phyloP scores from a whole-genome alignment of 1,140 invertebrate species.

The Heliconius himera region DNA sequence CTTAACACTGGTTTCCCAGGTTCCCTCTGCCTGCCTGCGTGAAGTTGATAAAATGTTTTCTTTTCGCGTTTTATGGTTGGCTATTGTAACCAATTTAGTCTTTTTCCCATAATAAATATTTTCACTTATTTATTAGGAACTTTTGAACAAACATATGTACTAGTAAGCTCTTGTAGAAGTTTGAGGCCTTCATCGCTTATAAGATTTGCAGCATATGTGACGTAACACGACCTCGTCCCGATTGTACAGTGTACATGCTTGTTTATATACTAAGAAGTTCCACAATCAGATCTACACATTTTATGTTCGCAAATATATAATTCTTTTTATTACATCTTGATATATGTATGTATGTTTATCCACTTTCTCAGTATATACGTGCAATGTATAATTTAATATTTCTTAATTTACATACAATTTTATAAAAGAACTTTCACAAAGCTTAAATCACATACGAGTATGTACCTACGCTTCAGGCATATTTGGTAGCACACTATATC shows the following conservation, averaged over 20 bases:
- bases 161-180: neutral
- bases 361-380: neutral
- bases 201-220: neutral
- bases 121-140: neutral
- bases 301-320: neutral
- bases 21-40: neutral
- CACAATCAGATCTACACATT: neutral
- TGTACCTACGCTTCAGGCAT: too few species aligned
- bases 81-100: too few species aligned
- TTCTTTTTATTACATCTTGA: neutral
- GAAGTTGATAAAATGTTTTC: neutral
- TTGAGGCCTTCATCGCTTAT: neutral
- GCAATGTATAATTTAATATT: neutral
- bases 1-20: neutral
- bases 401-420: too few species aligned
- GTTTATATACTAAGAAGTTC: neutral
- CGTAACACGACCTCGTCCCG: conserved; percentile 1
- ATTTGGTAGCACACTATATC: too few species aligned
- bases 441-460: neutral
- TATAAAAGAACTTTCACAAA: neutral
- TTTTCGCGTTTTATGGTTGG: too few species aligned
- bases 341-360: neutral
- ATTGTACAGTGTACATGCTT: neutral
- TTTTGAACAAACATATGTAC: neutral
- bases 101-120: neutral